Evolutionary conservation across 2,888 invertebrate genomes (phyloP).

Genomic region (Kryphioiulus occultus): DNA sequence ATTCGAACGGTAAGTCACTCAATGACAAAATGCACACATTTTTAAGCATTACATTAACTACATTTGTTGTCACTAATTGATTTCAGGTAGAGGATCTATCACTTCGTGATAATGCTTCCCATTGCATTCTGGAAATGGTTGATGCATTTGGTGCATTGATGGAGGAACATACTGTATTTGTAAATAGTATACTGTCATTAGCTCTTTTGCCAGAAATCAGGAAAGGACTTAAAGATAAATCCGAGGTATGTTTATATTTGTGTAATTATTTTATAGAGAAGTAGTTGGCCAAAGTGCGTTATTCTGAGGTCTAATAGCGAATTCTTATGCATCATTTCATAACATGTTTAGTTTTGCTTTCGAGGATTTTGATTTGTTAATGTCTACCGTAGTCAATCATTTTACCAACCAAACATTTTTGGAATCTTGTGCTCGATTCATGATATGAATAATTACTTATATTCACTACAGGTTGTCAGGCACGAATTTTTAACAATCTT

Average conservation of each 20-base stretch:
- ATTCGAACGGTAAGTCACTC: conserved; percentile 67
- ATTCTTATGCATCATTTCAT: no score
- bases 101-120: conserved; percentile 77
- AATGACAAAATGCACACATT: not conserved
- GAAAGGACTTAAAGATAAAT: conserved; percentile 74
- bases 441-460: not conserved
- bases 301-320: no score
- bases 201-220: conserved; percentile 77
- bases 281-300: no score
- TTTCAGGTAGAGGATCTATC: conserved; percentile 80
- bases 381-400: no score
- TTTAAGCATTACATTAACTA: not conserved
- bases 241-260: conserved; percentile 63
- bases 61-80: conserved; percentile 47
- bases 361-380: no score
- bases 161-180: conserved; percentile 63
- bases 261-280: no score
- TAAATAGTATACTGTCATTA: conserved; percentile 74
- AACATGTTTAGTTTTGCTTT: no score
- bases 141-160: conserved; percentile 66
- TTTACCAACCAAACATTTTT: no score
- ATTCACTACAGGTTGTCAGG: conserved; percentile 68
- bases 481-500: conserved; percentile 82
- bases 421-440: not conserved
- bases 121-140: conserved; percentile 75